These are phyloP conservation scores for Antechinus stuartii DNA, from an alignment of 2,113 vertebrate genomes.

Conservation along the genomic window DNA sequence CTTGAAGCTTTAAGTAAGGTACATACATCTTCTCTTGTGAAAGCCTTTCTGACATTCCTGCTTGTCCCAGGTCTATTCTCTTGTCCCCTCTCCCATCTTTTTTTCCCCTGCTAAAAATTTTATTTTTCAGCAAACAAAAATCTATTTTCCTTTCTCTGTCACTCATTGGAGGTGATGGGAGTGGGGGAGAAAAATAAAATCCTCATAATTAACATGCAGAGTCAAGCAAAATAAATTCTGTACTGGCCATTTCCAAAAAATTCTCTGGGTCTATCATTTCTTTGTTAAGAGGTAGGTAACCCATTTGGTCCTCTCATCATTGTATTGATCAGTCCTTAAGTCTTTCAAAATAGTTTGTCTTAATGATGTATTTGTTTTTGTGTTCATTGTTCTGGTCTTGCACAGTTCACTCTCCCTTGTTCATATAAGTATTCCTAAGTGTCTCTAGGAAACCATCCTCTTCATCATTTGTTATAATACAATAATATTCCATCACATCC, in stretches of 20 bases:
- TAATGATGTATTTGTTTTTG: background rate
- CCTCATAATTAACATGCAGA: background rate
- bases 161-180: too few relatives aligned
- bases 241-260: background rate
- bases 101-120: background rate
- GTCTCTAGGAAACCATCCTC: background rate
- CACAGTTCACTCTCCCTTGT: background rate
- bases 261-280: background rate
- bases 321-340: background rate
- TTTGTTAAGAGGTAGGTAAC: background rate
- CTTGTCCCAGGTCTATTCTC: too few relatives aligned
- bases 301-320: background rate
- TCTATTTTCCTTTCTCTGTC: background rate
- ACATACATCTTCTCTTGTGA: background rate
- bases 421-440: background rate
- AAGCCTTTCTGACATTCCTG: background rate
- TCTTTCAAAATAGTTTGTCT: background rate
- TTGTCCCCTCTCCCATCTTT: background rate
- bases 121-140: background rate
- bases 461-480: background rate
- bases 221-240: background rate
- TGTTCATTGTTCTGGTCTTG: background rate
- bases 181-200: too few relatives aligned
- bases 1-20: background rate
- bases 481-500: background rate